phyloP scores from a whole-genome alignment of 2,113 vertebrate genomes.

The Sphyrna mokarran region DNA sequence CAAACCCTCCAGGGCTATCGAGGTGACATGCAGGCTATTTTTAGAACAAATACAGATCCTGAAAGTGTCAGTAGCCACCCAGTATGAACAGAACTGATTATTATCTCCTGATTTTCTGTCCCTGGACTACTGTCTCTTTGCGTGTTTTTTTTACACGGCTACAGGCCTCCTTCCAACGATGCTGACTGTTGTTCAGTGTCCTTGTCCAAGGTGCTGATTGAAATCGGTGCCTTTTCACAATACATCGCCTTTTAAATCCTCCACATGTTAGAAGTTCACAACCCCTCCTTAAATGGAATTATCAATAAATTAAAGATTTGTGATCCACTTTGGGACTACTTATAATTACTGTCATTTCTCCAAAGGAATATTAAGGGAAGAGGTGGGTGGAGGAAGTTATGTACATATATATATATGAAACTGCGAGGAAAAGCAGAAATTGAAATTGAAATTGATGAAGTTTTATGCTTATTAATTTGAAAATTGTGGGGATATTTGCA shows the following conservation, averaged over 20 bases:
- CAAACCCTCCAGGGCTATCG: too few relatives aligned
- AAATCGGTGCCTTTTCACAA: not conserved
- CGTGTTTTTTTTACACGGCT: not conserved
- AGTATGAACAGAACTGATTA: not conserved
- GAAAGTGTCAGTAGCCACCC: not conserved
- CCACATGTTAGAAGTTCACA: not conserved
- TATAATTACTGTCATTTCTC: not conserved
- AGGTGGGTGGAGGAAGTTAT: not conserved
- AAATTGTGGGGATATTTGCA: not conserved
- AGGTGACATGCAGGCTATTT: not conserved
- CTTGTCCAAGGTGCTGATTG: conserved; percentile 19
- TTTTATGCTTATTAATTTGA: not conserved
- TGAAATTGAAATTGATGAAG: not conserved
- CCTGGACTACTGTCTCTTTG: not conserved
- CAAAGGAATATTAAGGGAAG: not conserved
- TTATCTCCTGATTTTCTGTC: not conserved
- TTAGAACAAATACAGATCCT: not conserved
- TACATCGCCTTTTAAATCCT: not conserved
- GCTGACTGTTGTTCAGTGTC: not conserved
- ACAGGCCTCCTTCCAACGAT: not conserved
- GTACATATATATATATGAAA: not conserved
- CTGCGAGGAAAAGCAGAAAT: not conserved
- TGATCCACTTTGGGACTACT: too few relatives aligned
- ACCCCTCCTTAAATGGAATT: not conserved
- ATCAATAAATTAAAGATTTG: not conserved